Conservation (phyloP, 2,797 vertebrate genomes). For the Typhlichthys subterraneus region DNA sequence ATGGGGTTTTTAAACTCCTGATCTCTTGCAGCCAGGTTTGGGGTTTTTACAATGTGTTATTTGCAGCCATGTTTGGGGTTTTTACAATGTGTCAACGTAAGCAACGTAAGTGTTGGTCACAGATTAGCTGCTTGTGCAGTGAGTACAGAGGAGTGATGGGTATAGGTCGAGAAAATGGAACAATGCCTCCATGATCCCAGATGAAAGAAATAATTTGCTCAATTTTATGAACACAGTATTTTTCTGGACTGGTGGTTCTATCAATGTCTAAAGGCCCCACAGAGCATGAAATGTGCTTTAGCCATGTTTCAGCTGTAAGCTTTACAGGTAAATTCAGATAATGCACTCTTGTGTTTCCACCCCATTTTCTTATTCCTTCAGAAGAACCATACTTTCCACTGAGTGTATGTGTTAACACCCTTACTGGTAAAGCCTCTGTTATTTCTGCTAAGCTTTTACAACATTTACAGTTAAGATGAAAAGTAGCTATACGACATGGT, state of each 20-base stretch:
- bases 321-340: constrained; percentile 71
- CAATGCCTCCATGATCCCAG: constrained; percentile 60
- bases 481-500: constrained; percentile 27
- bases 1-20: too few relatives aligned
- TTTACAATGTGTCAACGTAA: constrained; percentile 50
- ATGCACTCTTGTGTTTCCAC: constrained; percentile 41
- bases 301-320: constrained; percentile 65
- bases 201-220: constrained; percentile 71
- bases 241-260: constrained; percentile 66
- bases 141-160: constrained; percentile 47
- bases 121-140: constrained; percentile 70
- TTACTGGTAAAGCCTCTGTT: constrained; percentile 48
- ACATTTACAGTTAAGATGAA: constrained; percentile 59
- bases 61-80: background rate
- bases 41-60: too few relatives aligned
- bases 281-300: constrained; percentile 54
- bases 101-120: constrained; percentile 58
- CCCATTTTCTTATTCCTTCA: constrained; percentile 45
- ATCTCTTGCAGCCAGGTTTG: too few relatives aligned
- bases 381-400: constrained; percentile 59
- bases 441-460: constrained; percentile 58
- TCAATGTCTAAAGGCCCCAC: constrained; percentile 59
- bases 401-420: constrained; percentile 50
- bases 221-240: constrained; percentile 70
- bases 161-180: constrained; percentile 42